Conservation (phyloP, 2,113 vertebrate species). For the Hypocryptadius cinnamomeus region DNA sequence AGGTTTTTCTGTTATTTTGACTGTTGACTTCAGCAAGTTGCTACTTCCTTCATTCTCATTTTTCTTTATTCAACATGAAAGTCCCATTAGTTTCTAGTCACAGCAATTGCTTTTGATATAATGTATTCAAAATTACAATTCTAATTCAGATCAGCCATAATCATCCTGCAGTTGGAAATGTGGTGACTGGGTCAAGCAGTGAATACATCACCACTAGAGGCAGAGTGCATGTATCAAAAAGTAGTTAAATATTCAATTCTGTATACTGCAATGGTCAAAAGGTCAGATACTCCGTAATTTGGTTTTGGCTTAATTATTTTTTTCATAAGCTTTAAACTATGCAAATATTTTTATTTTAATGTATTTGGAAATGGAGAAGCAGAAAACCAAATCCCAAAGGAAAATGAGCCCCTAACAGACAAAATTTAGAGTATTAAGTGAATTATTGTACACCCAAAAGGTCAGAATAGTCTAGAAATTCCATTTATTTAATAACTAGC, state of each 20-base stretch:
- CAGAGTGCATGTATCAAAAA: neutral
- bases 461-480: neutral
- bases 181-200: neutral
- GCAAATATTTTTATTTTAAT: neutral
- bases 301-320: neutral
- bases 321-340: neutral
- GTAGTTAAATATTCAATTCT: neutral
- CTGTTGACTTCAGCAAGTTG: neutral
- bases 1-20: neutral
- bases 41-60: neutral
- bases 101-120: neutral
- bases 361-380: neutral
- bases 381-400: neutral
- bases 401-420: neutral
- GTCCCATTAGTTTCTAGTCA: neutral
- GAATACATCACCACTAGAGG: neutral
- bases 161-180: neutral
- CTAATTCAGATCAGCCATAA: neutral
- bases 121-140: neutral
- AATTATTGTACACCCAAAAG: neutral
- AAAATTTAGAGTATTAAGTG: neutral
- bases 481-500: conserved; percentile 29
- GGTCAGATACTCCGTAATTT: neutral
- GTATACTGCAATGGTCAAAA: neutral
- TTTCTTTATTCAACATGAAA: neutral